These are phyloP conservation scores for Thinocorus orbignyianus DNA, from an alignment of 2,113 vertebrate species.

Conservation along the genomic window DNA sequence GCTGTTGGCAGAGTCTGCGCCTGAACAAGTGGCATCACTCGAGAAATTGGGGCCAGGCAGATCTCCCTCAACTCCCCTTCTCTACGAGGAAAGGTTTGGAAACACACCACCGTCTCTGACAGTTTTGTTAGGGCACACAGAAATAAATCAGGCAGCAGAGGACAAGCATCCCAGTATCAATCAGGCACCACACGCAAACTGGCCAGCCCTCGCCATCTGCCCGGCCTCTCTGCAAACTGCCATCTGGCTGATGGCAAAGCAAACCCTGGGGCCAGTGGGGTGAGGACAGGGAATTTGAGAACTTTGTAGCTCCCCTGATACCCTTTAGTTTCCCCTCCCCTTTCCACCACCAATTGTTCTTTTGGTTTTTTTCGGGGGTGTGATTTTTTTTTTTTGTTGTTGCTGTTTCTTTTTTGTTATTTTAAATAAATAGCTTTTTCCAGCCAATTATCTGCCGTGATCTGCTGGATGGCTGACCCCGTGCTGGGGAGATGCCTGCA, in stretches of 20 bases:
- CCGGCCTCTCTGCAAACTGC: neutral
- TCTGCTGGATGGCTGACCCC: neutral
- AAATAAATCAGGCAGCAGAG: constrained; percentile 31
- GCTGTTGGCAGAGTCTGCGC: neutral
- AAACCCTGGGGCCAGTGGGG: neutral
- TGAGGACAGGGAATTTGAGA: neutral
- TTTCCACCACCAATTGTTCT: neutral
- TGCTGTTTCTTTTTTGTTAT: neutral
- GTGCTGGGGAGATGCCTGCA: neutral
- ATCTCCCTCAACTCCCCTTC: neutral
- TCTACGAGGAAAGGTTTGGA: neutral
- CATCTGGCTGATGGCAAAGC: constrained; percentile 43
- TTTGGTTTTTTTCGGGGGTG: neutral
- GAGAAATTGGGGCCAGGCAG: neutral
- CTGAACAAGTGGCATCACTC: neutral
- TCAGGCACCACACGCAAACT: neutral
- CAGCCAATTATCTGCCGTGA: neutral
- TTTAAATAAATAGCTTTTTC: neutral
- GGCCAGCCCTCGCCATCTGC: constrained; percentile 54
- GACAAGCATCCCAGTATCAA: neutral
- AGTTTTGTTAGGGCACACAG: neutral
- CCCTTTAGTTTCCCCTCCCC: neutral
- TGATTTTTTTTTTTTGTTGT: no score
- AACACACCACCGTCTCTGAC: neutral
- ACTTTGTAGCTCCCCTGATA: constrained; percentile 1